These are phyloP conservation scores for Dyspetes luteomarginatus DNA, from an alignment of 2,888 invertebrate species.

Conservation along the genomic window DNA sequence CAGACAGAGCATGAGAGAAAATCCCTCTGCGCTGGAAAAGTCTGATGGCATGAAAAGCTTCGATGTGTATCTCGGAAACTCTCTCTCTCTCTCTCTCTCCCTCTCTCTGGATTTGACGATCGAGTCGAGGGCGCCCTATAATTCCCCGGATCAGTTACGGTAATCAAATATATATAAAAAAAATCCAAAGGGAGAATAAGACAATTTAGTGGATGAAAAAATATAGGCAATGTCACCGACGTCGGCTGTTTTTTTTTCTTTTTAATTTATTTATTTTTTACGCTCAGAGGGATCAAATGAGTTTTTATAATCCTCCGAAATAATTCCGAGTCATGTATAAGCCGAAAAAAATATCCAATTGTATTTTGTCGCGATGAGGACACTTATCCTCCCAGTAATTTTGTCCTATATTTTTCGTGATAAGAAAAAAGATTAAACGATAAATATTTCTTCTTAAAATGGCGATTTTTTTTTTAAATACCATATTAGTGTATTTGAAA, in stretches of 20 bases:
- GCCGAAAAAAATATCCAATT: too few species aligned
- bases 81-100: background rate
- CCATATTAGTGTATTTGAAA: too few species aligned
- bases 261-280: too few species aligned
- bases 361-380: too few species aligned
- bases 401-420: too few species aligned
- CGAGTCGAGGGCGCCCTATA: conserved; percentile 3
- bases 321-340: too few species aligned
- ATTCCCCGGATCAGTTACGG: conserved; percentile 32
- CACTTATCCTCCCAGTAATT: too few species aligned
- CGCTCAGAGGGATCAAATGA: background rate
- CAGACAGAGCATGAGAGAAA: background rate
- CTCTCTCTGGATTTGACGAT: background rate
- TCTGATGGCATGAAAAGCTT: conserved; percentile 2
- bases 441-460: too few species aligned
- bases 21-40: background rate
- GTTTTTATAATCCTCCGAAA: background rate
- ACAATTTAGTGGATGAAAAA: background rate
- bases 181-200: background rate
- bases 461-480: too few species aligned
- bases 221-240: background rate
- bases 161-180: background rate
- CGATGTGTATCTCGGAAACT: conserved; percentile 17
- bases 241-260: background rate
- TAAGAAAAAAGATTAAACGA: too few species aligned